phyloP scores from a whole-genome alignment of 2,113 vertebrate genomes.

The Procavia capensis region DNA sequence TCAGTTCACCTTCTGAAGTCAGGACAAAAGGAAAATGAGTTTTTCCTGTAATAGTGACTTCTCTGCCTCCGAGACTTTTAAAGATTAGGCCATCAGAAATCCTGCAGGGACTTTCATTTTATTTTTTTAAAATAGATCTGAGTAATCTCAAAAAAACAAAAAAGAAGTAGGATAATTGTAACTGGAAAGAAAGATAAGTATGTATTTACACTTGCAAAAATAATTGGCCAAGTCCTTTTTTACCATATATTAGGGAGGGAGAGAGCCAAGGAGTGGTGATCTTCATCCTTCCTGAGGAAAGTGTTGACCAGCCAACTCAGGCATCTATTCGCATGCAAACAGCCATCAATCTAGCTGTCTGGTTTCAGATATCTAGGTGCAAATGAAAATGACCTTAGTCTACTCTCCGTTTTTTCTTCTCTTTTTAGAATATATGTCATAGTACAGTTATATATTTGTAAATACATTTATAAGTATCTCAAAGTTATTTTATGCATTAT shows the following conservation, averaged over 20 bases:
- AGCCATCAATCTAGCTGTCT: not conserved
- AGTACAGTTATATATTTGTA: not conserved
- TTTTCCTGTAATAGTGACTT: conserved; percentile 69
- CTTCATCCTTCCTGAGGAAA: not conserved
- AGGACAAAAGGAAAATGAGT: conserved; percentile 57
- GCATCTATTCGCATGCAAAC: not conserved
- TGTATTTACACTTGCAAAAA: not conserved
- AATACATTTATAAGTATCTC: not conserved
- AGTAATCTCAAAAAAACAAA: not conserved
- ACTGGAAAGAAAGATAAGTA: not conserved
- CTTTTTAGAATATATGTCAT: not conserved
- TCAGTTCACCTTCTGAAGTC: conserved; percentile 77
- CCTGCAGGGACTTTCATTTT: not conserved
- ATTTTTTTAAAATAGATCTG: conserved; percentile 18
- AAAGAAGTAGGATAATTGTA: not conserved
- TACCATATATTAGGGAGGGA: not conserved
- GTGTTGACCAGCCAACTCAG: not conserved
- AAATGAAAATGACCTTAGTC: not conserved
- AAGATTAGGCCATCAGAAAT: conserved; percentile 30
- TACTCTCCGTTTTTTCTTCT: not conserved
- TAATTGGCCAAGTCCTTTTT: not conserved
- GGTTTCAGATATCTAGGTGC: not conserved
- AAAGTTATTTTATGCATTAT: not conserved
- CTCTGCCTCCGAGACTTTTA: conserved; percentile 45
- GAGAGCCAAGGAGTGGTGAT: not conserved